Base-by-base conservation (phyloP, 2,888 invertebrate species). In the Meta bourneti region DNA sequence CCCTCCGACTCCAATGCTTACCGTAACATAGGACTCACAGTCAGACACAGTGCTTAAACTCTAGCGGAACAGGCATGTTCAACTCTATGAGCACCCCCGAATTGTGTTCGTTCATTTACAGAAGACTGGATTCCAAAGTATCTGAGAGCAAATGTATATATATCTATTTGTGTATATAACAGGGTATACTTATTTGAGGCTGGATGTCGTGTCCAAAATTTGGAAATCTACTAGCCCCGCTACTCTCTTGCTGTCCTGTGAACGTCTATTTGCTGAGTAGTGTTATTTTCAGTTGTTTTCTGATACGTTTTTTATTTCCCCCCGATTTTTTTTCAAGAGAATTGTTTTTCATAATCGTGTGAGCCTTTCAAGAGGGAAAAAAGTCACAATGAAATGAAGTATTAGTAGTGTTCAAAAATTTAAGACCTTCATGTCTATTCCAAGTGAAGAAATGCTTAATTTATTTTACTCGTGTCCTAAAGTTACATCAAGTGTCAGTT, bases 1-100 rank as follows among this genome's bases (percentile, higher is more conserved):
- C 4, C 79, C 93, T 13, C 89, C 85, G 13, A 86, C 93, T 49
- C 91, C 93, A 49, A 93, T 93, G 93, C 79, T 93, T 70, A 93
- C 93, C 11, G 93, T 93, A 8, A 93, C 93, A 34, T 92, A 88
- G 90, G 19, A 52, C 48, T 51, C 13, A 34, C n/a, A n/a, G 13
- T 61, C 61, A 61, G 61, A 16, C 61, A 61, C 61, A 61, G 61
- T 61, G 61, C 61, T 84, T 74, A 48, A 74, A 84, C 75, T 84
- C 16, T 71, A 72, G 75, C n/a, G 84, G 84, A 84, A 84, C 84
- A 84, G 84, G 84, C 75, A 84, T 84, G 84, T 84, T 61, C 5
- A 9, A 61, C 11, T 0, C 16, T 61, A 16, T 34, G 34, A 34
- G 34, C 34, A 34, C 34, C 34, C 34, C 34, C 34, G 1, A 34